These are phyloP conservation scores for Pelobates cultripes DNA, from an alignment of 2,797 vertebrate genomes.

Conservation along the genomic window DNA sequence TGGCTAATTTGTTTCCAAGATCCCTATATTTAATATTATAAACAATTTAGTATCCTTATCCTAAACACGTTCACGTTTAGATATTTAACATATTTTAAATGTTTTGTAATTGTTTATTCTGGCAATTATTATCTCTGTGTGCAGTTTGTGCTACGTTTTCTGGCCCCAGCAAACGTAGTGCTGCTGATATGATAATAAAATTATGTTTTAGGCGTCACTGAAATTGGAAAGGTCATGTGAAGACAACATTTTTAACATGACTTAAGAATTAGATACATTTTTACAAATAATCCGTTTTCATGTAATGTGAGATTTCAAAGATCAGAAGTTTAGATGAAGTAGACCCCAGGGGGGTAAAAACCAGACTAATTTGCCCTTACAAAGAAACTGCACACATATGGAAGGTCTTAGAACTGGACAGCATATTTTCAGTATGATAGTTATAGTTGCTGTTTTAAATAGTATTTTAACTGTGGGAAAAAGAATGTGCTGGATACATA, in stretches of 20 bases:
- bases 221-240: neutral
- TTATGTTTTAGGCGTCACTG: neutral
- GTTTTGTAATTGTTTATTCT: too few species aligned
- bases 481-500: neutral
- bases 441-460: neutral
- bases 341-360: neutral
- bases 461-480: slow-evolving; percentile 3
- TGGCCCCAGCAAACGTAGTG: neutral
- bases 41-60: too few species aligned
- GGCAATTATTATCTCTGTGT: neutral
- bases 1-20: too few species aligned
- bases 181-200: neutral
- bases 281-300: slow-evolving; percentile 10
- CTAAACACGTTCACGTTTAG: too few species aligned
- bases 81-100: too few species aligned
- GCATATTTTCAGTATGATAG: neutral
- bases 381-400: neutral
- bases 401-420: neutral
- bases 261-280: neutral
- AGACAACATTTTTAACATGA: slow-evolving; percentile 20
- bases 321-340: slow-evolving; percentile 3
- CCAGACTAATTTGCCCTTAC: neutral
- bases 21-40: too few species aligned
- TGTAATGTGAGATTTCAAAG: slow-evolving; percentile 22
- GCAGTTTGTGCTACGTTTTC: neutral